These are phyloP conservation scores for Archaeoteleia sp. DNA, from an alignment of 2,888 invertebrate species.

Conservation along the genomic window DNA sequence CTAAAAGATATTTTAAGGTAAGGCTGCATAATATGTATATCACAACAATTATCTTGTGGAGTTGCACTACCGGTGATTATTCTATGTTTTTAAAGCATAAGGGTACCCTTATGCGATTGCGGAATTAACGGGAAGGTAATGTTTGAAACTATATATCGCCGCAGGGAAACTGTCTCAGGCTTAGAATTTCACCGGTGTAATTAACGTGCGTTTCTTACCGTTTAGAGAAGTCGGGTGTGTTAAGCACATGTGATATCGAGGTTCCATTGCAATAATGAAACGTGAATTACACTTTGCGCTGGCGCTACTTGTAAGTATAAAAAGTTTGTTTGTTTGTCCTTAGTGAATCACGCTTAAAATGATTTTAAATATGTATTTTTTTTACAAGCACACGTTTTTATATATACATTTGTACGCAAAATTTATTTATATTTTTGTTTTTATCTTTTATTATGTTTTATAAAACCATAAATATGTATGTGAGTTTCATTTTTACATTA, in stretches of 20 bases:
- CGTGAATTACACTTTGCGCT: constrained; percentile 21
- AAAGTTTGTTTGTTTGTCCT: background rate
- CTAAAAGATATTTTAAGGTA: constrained; percentile 2
- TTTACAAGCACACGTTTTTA: no score
- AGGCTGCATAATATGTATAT: constrained; percentile 17
- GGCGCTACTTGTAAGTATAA: constrained; percentile 32
- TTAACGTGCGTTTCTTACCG: constrained; percentile 14
- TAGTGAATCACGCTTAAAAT: background rate
- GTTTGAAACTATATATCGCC: constrained; percentile 44
- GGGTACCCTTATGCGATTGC: constrained; percentile 48
- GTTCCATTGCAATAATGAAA: constrained; percentile 27
- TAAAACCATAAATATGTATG: no score
- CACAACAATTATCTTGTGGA: constrained; percentile 26
- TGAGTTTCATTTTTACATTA: no score
- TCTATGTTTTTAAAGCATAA: constrained; percentile 19
- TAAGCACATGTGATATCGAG: constrained; percentile 20
- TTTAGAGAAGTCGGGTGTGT: background rate
- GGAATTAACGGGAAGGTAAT: constrained; percentile 34
- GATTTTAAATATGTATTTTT: background rate
- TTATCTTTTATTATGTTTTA: no score
- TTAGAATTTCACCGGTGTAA: constrained; percentile 31
- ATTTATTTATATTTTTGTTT: no score
- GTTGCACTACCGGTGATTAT: constrained; percentile 25
- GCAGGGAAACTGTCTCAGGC: constrained; percentile 21
- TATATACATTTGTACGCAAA: no score